Evolutionary conservation across 2,797 vertebrate genomes (phyloP).

Genomic region (Dendrocincla fuliginosa): DNA sequence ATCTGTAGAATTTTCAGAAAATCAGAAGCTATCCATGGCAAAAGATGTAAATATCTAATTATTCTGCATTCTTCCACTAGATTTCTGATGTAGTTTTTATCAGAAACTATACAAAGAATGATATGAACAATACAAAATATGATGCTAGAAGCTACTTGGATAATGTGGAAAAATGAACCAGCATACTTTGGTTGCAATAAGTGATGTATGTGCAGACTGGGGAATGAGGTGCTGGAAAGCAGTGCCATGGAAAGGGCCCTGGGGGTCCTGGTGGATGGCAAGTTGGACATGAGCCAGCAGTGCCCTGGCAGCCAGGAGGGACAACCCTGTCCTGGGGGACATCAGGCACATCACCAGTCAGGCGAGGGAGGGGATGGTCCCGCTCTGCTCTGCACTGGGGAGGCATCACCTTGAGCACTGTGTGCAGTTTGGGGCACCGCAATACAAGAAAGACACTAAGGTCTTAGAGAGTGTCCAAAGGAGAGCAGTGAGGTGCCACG

Average conservation of each 20-base stretch:
- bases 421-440: neutral
- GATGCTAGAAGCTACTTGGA: neutral
- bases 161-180: neutral
- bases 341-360: neutral
- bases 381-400: neutral
- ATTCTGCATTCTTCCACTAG: neutral
- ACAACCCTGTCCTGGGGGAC: neutral
- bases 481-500: neutral
- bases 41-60: neutral
- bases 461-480: neutral
- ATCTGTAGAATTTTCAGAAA: neutral
- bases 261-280: neutral
- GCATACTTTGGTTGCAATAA: neutral
- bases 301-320: neutral
- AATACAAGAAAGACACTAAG: neutral
- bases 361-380: neutral
- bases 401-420: neutral
- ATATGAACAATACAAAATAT: neutral
- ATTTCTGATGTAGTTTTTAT: neutral
- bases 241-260: neutral
- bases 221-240: neutral
- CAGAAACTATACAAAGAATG: neutral
- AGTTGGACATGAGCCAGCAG: neutral
- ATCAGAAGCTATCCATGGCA: neutral
- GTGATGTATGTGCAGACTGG: neutral